phyloP scores from a whole-genome alignment of 2,113 vertebrate species.

The Pangasianodon hypophthalmus region DNA sequence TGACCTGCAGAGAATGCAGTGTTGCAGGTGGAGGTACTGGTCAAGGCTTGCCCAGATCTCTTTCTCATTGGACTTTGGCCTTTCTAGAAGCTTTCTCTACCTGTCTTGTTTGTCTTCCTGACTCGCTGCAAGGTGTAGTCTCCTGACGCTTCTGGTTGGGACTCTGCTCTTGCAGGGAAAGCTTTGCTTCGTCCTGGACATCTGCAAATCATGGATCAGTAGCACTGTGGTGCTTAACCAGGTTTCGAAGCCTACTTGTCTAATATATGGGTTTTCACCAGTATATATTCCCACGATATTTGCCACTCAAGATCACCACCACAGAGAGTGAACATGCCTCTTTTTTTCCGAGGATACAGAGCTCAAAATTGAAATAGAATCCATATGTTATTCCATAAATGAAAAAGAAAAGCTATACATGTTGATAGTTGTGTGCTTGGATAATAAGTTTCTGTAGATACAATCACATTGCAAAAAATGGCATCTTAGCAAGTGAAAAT shows the following conservation, averaged over 20 bases:
- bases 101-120: neutral
- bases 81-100: neutral
- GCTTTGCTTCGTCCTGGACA: neutral
- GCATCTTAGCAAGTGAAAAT: too few species aligned
- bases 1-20: neutral
- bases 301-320: neutral
- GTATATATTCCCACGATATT: neutral
- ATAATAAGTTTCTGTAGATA: neutral
- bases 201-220: neutral
- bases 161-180: neutral
- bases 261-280: neutral
- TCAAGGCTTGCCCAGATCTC: neutral
- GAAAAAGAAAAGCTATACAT: too few species aligned
- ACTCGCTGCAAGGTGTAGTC: neutral
- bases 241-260: neutral
- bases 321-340: neutral
- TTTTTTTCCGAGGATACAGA: neutral
- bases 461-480: too few species aligned
- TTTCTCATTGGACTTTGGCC: neutral
- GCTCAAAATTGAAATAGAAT: neutral
- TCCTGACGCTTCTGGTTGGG: neutral
- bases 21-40: neutral
- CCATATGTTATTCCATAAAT: neutral
- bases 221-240: neutral
- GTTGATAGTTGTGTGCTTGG: neutral